A percentile compares a stretch with the other conserved stretches of the same genome.
phyloP scores from a whole-genome alignment of 1,140 invertebrate genomes.

The Helicoverpa armigera region DNA sequence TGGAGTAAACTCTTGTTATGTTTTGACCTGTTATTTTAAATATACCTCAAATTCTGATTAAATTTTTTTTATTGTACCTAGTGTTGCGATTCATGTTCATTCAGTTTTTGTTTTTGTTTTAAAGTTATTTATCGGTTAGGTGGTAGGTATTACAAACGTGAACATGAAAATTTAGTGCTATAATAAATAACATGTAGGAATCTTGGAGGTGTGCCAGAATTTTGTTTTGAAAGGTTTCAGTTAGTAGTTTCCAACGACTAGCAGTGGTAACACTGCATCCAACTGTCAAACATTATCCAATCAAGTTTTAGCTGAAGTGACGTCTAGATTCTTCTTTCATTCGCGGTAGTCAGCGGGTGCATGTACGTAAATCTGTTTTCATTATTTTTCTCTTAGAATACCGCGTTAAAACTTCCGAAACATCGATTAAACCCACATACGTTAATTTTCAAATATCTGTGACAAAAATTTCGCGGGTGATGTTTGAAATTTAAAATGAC shows the following conservation, averaged over 20 bases:
- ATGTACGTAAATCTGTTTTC: slow-evolving; percentile 71
- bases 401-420: not conserved
- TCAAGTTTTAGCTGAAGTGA: not conserved
- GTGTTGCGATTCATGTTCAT: too few relatives aligned
- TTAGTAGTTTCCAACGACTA: not conserved
- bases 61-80: too few relatives aligned
- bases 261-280: not conserved
- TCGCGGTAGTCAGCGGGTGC: slow-evolving; percentile 73
- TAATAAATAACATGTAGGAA: too few relatives aligned
- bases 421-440: not conserved
- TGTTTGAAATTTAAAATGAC: slow-evolving; percentile 46
- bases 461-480: slow-evolving; percentile 10
- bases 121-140: too few relatives aligned
- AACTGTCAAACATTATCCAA: not conserved
- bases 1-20: too few relatives aligned
- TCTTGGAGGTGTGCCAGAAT: too few relatives aligned
- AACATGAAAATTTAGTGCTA: too few relatives aligned
- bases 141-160: too few relatives aligned
- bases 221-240: not conserved
- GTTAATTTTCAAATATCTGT: not conserved
- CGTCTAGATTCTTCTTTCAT: slow-evolving; percentile 71
- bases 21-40: too few relatives aligned
- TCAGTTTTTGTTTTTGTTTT: too few relatives aligned
- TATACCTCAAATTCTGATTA: too few relatives aligned
- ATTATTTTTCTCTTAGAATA: slow-evolving; percentile 37